Percentiles rank a stretch among this genome's conserved stretches.
These are phyloP conservation scores for Calephelis perditalis DNA, from an alignment of 2,888 invertebrate genomes.

Conservation along the genomic window DNA sequence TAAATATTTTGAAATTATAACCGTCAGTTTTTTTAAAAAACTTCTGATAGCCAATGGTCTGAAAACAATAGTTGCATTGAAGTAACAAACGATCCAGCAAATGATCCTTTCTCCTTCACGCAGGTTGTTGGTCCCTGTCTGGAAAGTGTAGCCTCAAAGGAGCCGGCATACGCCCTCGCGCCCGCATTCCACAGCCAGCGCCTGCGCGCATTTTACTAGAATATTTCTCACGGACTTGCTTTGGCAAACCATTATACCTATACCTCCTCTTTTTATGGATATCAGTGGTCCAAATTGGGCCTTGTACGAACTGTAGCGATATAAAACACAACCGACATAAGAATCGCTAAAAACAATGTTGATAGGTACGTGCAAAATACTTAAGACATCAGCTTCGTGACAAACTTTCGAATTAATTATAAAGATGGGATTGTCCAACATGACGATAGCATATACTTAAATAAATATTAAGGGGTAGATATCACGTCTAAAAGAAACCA, in stretches of 20 bases:
- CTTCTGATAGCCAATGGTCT: constrained; percentile 17
- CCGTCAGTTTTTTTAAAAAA: not conserved
- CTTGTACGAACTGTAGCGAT: constrained; percentile 21
- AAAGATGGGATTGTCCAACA: too few relatives aligned
- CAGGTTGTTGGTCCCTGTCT: constrained; percentile 62
- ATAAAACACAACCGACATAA: too few relatives aligned
- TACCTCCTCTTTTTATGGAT: constrained; percentile 40
- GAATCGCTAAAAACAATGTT: too few relatives aligned
- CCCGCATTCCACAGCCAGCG: constrained; percentile 64
- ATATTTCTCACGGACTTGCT: constrained; percentile 76
- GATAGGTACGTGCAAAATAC: too few relatives aligned
- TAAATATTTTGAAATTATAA: too few relatives aligned
- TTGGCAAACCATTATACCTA: constrained; percentile 65
- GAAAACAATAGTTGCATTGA: constrained; percentile 35
- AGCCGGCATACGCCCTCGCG: constrained; percentile 72
- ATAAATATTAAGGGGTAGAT: too few relatives aligned
- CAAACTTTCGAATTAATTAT: too few relatives aligned
- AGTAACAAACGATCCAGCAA: constrained; percentile 47
- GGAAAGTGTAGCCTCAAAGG: constrained; percentile 67
- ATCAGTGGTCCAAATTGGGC: constrained; percentile 40
- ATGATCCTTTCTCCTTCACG: constrained; percentile 59
- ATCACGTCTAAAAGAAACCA: too few relatives aligned
- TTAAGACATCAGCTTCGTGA: too few relatives aligned
- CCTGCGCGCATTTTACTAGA: constrained; percentile 62
- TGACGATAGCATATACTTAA: too few relatives aligned